Percentiles rank a stretch among this genome's conserved stretches.
phyloP scores from a whole-genome alignment of 2,113 vertebrate genomes.

The Sterrhoptilus dennistouni region DNA sequence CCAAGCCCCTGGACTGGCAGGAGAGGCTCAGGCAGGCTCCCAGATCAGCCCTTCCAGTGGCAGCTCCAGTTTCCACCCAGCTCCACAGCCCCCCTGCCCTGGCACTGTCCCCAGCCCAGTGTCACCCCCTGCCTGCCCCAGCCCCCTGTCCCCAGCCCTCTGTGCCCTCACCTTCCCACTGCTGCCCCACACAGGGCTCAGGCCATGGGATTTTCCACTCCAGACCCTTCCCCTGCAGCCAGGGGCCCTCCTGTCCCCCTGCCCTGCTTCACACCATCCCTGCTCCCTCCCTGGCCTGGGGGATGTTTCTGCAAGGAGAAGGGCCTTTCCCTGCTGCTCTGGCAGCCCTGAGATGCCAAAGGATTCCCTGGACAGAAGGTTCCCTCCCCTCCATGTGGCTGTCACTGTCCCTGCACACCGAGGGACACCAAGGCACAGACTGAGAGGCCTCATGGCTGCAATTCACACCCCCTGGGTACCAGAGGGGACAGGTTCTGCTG shows the following conservation, averaged over 20 bases:
- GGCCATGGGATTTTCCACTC: background rate
- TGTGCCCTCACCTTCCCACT: background rate
- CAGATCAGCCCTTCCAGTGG: fast-evolving
- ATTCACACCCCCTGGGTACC: fast-evolving
- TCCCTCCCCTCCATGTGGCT: background rate
- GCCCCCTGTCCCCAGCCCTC: background rate
- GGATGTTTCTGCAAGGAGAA: background rate
- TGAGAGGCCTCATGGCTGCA: background rate
- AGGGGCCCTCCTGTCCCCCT: background rate
- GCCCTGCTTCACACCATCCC: background rate
- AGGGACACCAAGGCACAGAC: background rate
- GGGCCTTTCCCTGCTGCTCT: background rate
- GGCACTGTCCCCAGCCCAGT: background rate
- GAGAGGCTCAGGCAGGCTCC: background rate
- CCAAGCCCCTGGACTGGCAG: background rate
- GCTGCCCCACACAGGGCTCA: background rate
- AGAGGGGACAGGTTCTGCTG: too few species aligned
- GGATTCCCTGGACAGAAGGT: fast-evolving
- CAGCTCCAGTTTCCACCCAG: background rate
- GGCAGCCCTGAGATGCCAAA: background rate
- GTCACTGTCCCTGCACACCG: background rate
- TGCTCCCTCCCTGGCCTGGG: background rate
- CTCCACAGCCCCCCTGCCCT: background rate
- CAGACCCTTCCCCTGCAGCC: background rate
- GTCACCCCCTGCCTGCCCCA: background rate